Conservation (phyloP, 2,797 vertebrate genomes). For the Lagocephalus sceleratus region DNA sequence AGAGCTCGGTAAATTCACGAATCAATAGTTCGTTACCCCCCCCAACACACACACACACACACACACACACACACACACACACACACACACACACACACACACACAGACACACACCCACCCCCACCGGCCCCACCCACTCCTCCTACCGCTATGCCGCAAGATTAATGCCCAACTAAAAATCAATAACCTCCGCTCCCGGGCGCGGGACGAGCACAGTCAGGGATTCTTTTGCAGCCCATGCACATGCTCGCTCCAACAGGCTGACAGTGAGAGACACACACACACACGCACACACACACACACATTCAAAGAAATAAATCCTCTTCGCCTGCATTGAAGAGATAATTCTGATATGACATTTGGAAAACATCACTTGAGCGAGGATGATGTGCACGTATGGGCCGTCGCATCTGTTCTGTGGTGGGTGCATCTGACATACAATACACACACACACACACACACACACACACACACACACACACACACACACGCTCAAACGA, state of each 20-base stretch:
- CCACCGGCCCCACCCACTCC: not conserved
- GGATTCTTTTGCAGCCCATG: conserved; percentile 10
- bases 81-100: no score
- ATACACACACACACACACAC: no score
- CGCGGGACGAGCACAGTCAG: conserved; percentile 2
- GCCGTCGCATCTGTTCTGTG: not conserved
- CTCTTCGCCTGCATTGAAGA: conserved; percentile 19
- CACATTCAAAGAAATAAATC: conserved; percentile 7
- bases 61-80: no score
- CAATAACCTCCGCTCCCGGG: conserved; percentile 25
- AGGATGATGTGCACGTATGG: conserved; percentile 5
- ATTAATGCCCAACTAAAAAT: conserved; percentile 38
- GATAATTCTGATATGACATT: conserved; percentile 50
- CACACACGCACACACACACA: not conserved
- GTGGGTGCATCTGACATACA: no score
- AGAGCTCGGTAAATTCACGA: not conserved
- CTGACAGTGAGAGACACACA: conserved; percentile 7
- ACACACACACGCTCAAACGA: no score
- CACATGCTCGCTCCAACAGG: conserved; percentile 6
- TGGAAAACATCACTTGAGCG: conserved; percentile 32
- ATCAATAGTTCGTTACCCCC: conserved; percentile 23
- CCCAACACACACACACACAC: no score
- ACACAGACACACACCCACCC: no score
- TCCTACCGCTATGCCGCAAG: not conserved
- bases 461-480: no score